Base-by-base conservation (phyloP, 2,113 vertebrate species). In the Takifugu bimaculatus region DNA sequence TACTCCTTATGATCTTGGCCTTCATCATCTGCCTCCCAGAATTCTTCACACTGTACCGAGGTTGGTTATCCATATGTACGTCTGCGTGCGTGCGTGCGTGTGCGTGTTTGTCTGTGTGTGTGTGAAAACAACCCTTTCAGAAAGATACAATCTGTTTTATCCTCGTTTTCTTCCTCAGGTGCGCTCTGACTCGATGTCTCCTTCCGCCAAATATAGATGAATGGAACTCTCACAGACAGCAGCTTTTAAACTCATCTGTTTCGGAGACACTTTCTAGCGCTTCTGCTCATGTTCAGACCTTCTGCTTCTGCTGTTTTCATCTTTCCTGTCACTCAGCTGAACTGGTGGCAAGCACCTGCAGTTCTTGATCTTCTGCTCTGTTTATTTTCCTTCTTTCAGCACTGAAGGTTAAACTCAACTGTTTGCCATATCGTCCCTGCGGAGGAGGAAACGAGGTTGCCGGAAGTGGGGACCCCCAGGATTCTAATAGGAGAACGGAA, bases 21-120 rank as follows among this genome's bases (percentile, higher is more conserved):
- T 90, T 95, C 72, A 91, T 95, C 87, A 74, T 97, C 66, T 93
- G 92, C 75, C 92, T 98, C 60, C 93, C 94, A 47, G 94, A 97
- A 47, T 91, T 94, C 87, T 95, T 96, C 87, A 88, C 87, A 61
- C 75, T 88, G 65, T 42, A 87, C 29, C 82, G 85, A 93, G 92
- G 94, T 96, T 57, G 67, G 84, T 83, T 45, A 50, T 62, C 3
- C 6, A 11, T 26, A 12, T 47, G 14, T 13, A 15, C 45, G 15
- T 51, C 44, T 12, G 12, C 25, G 13, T 45, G 2, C 5, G 53
- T 13, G 15, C 20, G n/a, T n/a, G 15, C 13, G 0, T 47, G 35
- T 65, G 10, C 57, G 20, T 64, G 13, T 60, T 13, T 54, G 26
- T 50, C 10, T 47, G 5, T 13, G 20, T 3, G 3, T 51, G 26